These are phyloP conservation scores for Planiliza haematocheilus DNA, from an alignment of 2,113 vertebrate species.

Conservation along the genomic window DNA sequence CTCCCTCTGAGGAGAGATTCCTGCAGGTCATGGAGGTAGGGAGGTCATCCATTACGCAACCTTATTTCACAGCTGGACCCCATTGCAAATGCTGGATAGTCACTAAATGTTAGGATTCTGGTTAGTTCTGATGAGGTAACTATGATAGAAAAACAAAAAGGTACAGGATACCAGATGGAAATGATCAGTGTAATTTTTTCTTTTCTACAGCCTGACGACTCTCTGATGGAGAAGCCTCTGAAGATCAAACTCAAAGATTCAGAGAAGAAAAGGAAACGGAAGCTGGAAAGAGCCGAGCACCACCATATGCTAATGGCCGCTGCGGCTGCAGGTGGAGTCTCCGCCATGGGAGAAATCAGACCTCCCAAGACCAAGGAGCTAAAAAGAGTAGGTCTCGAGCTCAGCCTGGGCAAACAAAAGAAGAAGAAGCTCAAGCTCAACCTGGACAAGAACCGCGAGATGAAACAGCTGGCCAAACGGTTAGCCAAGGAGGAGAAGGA, in stretches of 20 bases:
- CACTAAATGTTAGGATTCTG: too few species aligned
- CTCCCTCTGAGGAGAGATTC: slow-evolving; percentile 95
- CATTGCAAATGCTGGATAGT: not conserved
- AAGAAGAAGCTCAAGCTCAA: slow-evolving; percentile 97
- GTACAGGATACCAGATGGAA: not conserved
- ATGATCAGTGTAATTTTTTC: not conserved
- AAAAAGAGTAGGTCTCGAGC: slow-evolving; percentile 89
- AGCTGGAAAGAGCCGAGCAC: slow-evolving; percentile 92
- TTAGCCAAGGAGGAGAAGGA: slow-evolving; percentile 96
- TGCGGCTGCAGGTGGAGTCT: slow-evolving; percentile 58
- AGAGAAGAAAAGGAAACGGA: slow-evolving; percentile 94
- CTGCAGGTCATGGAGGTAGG: slow-evolving; percentile 96
- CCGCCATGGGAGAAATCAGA: slow-evolving; percentile 73
- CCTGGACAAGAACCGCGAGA: slow-evolving; percentile 93
- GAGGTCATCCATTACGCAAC: slow-evolving; percentile 33
- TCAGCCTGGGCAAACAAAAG: slow-evolving; percentile 91
- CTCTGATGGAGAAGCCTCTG: slow-evolving; percentile 91
- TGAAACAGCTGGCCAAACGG: slow-evolving; percentile 95
- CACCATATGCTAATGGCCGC: slow-evolving; percentile 87
- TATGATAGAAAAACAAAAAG: too few species aligned
- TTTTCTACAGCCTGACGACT: slow-evolving; percentile 86
- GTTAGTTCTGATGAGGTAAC: not conserved
- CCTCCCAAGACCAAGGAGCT: slow-evolving; percentile 91
- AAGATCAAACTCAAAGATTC: slow-evolving; percentile 94
- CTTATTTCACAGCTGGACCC: slow-evolving; percentile 15